Percentiles rank a stretch among this genome's conserved stretches.
Evolutionary conservation across 1,140 invertebrate species (phyloP).

Genomic region (Magallana gigas): DNA sequence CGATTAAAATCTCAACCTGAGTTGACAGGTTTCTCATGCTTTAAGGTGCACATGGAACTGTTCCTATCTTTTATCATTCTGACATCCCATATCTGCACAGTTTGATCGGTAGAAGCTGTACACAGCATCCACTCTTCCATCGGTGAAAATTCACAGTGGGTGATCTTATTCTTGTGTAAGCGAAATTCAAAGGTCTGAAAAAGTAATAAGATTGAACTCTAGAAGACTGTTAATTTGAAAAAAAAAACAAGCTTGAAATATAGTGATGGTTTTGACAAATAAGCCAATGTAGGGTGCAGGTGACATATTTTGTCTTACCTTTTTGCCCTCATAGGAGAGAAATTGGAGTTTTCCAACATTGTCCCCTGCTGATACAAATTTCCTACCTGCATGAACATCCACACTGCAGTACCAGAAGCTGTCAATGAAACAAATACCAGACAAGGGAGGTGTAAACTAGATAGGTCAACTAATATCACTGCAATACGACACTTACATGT

Average conservation of each 20-base stretch:
- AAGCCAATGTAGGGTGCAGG: neutral
- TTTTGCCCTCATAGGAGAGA: conserved; percentile 69
- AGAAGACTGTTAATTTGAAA: neutral
- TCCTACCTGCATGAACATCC: conserved; percentile 67
- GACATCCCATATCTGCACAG: conserved; percentile 77
- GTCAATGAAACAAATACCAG: conserved; percentile 30
- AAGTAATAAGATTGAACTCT: neutral
- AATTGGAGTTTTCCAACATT: conserved; percentile 72
- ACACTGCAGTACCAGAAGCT: conserved; percentile 77
- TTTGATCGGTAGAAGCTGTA: conserved; percentile 76
- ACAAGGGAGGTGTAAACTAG: too few relatives aligned
- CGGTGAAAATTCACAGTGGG: conserved; percentile 75
- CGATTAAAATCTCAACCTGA: conserved; percentile 64
- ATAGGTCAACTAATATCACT: too few relatives aligned
- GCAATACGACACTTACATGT: too few relatives aligned
- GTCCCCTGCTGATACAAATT: conserved; percentile 71
- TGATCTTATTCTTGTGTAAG: conserved; percentile 75
- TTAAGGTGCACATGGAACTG: conserved; percentile 62
- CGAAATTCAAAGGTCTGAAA: conserved; percentile 62
- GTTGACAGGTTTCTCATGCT: conserved; percentile 75
- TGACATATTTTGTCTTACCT: conserved; percentile 54
- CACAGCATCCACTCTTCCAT: conserved; percentile 74
- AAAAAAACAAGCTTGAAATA: neutral
- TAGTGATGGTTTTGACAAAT: neutral
- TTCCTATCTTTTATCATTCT: conserved; percentile 70